phyloP scores from a whole-genome alignment of 2,888 invertebrate species.

The Drosophila pseudotalamancana region DNA sequence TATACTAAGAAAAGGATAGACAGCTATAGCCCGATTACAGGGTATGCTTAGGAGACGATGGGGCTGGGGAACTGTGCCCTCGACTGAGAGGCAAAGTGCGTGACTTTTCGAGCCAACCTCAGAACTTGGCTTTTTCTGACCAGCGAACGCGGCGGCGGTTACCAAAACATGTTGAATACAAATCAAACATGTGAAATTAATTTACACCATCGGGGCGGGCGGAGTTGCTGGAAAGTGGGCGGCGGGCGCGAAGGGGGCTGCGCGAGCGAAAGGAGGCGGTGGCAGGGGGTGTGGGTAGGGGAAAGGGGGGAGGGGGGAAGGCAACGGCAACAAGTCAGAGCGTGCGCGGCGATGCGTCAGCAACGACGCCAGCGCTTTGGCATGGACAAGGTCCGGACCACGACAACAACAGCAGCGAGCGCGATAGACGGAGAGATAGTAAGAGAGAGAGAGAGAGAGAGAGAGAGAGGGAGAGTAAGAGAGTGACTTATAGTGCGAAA shows the following conservation, averaged over 20 bases:
- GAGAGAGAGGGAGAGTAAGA: neutral
- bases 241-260: too few species aligned
- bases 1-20: too few species aligned
- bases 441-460: neutral
- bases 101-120: too few species aligned
- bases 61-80: too few species aligned
- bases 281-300: neutral
- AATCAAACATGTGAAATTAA: conserved; percentile 77
- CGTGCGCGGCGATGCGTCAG: conserved; percentile 62
- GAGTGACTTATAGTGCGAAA: neutral
- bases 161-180: conserved; percentile 34
- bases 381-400: conserved; percentile 55
- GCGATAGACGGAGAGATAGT: neutral
- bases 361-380: conserved; percentile 42
- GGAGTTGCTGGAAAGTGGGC: neutral
- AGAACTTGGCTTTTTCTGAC: neutral
- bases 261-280: neutral
- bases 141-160: conserved; percentile 12
- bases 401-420: conserved; percentile 10
- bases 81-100: too few species aligned
- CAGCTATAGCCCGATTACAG: too few species aligned
- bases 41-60: too few species aligned
- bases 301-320: neutral
- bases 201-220: conserved; percentile 62
- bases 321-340: conserved; percentile 38